Conservation (phyloP, 1,140 invertebrate genomes). For the Leptinotarsa defecta region DNA sequence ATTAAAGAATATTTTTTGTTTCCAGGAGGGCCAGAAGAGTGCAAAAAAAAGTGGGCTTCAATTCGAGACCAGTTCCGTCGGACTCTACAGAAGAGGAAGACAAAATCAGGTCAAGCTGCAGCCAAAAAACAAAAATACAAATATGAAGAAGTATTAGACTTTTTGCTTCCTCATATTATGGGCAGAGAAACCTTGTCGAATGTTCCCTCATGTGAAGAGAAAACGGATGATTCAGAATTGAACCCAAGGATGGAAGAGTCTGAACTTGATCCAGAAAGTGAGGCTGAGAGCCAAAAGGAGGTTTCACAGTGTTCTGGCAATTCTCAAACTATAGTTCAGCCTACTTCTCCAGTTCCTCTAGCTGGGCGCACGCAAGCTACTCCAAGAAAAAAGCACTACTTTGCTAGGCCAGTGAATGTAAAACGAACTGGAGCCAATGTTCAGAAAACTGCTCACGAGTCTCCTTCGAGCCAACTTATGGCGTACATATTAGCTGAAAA, state of each 20-base stretch:
- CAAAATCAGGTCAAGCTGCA: constrained; percentile 35
- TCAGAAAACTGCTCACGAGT: not conserved
- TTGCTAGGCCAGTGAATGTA: not conserved
- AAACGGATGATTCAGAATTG: constrained; percentile 6
- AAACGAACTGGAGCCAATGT: not conserved
- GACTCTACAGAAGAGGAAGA: constrained; percentile 31
- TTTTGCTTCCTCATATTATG: constrained; percentile 26
- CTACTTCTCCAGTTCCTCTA: constrained; percentile 1
- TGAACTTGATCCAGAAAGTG: not conserved
- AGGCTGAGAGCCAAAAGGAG: constrained; percentile 5
- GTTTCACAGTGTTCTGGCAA: constrained; percentile 1
- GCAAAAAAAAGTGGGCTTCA: constrained; percentile 34
- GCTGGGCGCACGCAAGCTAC: not conserved
- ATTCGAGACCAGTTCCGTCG: constrained; percentile 30
- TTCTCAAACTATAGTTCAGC: constrained; percentile 3
- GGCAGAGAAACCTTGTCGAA: constrained; percentile 26
- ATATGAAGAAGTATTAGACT: constrained; percentile 27
- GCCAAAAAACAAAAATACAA: constrained; percentile 28
- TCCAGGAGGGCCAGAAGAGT: constrained; percentile 32
- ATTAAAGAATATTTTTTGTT: constrained; percentile 2
- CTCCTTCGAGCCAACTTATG: constrained; percentile 35
- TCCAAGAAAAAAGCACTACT: constrained; percentile 1
- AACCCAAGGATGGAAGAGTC: constrained; percentile 1
- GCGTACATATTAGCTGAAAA: constrained; percentile 33
- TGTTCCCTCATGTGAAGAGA: not conserved